Conservation (phyloP, 2,888 invertebrate genomes). For the Drosophila greeni region DNA sequence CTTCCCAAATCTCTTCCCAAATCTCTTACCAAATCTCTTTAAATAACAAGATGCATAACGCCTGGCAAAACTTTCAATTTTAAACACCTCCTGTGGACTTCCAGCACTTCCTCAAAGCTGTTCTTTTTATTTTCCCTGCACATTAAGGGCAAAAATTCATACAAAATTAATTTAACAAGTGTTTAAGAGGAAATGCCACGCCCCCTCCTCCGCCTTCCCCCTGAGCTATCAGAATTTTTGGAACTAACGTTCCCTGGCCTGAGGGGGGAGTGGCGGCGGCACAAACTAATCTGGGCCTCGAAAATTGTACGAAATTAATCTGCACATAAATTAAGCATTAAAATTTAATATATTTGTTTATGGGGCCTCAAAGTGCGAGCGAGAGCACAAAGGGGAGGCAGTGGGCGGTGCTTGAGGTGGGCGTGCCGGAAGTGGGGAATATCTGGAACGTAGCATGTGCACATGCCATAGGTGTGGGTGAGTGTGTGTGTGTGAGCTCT, state of each 20-base stretch:
- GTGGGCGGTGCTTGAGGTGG: conserved; percentile 6
- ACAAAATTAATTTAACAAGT: conserved; percentile 29
- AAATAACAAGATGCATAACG: neutral
- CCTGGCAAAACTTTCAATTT: neutral
- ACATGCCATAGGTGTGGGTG: conserved; percentile 9
- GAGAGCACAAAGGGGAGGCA: conserved; percentile 1
- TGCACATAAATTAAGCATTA: conserved; percentile 54
- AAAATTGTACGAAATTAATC: conserved; percentile 54
- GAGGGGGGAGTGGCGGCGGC: neutral
- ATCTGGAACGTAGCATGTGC: conserved; percentile 18
- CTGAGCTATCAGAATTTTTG: conserved; percentile 5
- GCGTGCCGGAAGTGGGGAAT: conserved; percentile 25
- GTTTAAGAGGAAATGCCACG: conserved; percentile 16
- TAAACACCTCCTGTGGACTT: neutral
- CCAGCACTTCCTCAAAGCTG: neutral
- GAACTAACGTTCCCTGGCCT: conserved; percentile 7
- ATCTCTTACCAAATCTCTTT: no score
- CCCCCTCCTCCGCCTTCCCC: neutral
- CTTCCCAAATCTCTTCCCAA: no score
- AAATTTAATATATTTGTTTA: conserved; percentile 56
- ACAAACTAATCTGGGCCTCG: conserved; percentile 48
- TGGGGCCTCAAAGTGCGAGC: conserved; percentile 33
- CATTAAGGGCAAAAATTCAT: conserved; percentile 20
- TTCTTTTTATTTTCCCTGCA: neutral
- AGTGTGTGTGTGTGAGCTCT: conserved; percentile 14